Evolutionary conservation across 2,888 invertebrate species (phyloP).

Genomic region (Catocala fraxini): DNA sequence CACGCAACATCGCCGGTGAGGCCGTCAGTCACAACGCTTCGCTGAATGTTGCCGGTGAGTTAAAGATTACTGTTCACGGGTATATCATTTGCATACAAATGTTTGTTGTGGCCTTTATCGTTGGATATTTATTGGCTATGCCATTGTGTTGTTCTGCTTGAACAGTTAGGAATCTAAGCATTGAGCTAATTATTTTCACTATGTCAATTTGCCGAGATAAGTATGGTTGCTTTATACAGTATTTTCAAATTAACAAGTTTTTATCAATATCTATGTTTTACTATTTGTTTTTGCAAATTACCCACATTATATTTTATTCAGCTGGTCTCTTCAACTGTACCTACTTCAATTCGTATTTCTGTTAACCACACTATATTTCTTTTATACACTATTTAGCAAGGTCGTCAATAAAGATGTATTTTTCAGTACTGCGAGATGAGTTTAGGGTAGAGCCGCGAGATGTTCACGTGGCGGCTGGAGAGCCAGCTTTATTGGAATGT

Average conservation of each 20-base stretch:
- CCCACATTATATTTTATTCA: too few relatives aligned
- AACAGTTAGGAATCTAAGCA: slow-evolving; percentile 7
- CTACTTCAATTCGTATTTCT: too few relatives aligned
- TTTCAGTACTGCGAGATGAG: slow-evolving; percentile 97
- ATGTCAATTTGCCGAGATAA: neutral
- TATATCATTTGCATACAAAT: slow-evolving; percentile 48
- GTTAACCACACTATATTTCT: too few relatives aligned
- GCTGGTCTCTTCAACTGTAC: too few relatives aligned
- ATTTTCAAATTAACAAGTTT: too few relatives aligned
- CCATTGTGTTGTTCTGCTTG: slow-evolving; percentile 8
- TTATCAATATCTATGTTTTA: too few relatives aligned
- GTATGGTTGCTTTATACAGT: too few relatives aligned
- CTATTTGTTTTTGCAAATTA: too few relatives aligned
- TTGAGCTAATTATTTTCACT: slow-evolving; percentile 1
- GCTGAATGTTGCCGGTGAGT: slow-evolving; percentile 96
- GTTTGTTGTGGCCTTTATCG: slow-evolving; percentile 37
- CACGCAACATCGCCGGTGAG: slow-evolving; percentile 95
- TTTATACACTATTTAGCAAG: too few relatives aligned
- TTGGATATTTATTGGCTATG: slow-evolving; percentile 14
- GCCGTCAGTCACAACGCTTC: slow-evolving; percentile 97
- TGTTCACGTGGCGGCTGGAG: slow-evolving; percentile 97
- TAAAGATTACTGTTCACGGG: slow-evolving; percentile 18
- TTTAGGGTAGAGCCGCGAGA: slow-evolving; percentile 97
- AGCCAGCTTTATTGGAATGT: slow-evolving; percentile 97
- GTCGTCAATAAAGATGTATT: neutral